Conservation (phyloP, 1,140 invertebrate genomes). For the Cotesia chilonis region DNA sequence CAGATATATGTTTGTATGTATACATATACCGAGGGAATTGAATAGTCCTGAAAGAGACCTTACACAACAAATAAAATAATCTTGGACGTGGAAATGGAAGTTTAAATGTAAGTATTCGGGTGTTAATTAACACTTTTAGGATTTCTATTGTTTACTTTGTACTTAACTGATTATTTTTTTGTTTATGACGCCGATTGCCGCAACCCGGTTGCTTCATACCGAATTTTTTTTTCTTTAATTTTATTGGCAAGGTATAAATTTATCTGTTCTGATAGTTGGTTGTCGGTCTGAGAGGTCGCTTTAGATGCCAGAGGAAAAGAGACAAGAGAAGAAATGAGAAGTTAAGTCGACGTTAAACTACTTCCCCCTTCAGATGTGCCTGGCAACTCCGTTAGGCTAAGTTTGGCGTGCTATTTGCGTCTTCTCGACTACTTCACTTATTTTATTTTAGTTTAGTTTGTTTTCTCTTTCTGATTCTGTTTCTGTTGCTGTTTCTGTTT, state of each 20-base stretch:
- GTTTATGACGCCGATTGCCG: no score
- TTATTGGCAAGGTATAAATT: slow-evolving; percentile 9
- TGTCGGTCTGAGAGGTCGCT: neutral
- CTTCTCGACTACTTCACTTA: slow-evolving; percentile 51
- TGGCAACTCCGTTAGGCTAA: slow-evolving; percentile 64
- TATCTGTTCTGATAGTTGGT: no score
- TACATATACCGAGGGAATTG: neutral
- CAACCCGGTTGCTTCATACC: neutral
- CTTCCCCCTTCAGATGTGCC: slow-evolving; percentile 42
- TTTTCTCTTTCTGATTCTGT: slow-evolving; percentile 45
- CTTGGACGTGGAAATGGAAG: no score
- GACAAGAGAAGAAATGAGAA: slow-evolving; percentile 4
- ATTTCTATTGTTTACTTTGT: no score
- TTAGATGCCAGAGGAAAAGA: neutral
- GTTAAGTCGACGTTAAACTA: slow-evolving; percentile 7
- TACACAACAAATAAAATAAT: no score
- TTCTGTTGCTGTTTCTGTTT: slow-evolving; percentile 36
- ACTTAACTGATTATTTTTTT: no score
- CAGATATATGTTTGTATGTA: neutral
- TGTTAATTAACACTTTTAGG: no score
- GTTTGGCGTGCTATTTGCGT: slow-evolving; percentile 61
- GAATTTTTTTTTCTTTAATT: neutral
- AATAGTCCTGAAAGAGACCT: no score
- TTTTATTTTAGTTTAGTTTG: slow-evolving; percentile 43
- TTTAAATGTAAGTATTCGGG: no score